phyloP scores from a whole-genome alignment of 2,797 vertebrate species.

The Rallus crepitans region DNA sequence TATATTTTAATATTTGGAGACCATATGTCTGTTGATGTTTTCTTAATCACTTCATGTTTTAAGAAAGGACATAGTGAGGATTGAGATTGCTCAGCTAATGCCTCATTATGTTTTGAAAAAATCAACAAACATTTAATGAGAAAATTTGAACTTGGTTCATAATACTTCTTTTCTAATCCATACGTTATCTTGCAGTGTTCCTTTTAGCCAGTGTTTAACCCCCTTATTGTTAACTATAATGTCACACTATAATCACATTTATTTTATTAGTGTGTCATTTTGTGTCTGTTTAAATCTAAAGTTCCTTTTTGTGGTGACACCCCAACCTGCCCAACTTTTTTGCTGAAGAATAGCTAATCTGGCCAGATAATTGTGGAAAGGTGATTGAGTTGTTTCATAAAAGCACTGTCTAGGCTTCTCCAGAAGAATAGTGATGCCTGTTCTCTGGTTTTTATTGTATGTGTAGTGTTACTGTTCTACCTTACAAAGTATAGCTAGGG shows the following conservation, averaged over 20 bases:
- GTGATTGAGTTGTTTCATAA: not conserved
- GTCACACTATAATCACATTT: not conserved
- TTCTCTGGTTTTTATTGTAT: not conserved
- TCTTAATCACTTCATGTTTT: not conserved
- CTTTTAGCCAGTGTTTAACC: not conserved
- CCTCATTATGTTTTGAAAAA: not conserved
- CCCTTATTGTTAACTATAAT: not conserved
- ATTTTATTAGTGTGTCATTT: too few relatives aligned
- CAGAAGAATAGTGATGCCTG: not conserved
- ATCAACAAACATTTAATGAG: not conserved
- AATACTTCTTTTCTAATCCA: not conserved
- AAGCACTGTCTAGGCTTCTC: not conserved
- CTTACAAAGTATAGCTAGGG: accelerated
- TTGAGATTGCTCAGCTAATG: not conserved
- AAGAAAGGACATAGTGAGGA: not conserved
- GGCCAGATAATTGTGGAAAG: not conserved
- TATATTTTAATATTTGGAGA: not conserved
- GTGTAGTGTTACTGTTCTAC: not conserved
- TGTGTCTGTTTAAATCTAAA: not conserved
- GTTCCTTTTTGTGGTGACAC: not conserved
- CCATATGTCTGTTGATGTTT: not conserved
- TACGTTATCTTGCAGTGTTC: not conserved
- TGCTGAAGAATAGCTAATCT: not conserved
- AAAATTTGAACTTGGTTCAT: not conserved
- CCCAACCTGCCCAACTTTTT: accelerated